These are phyloP conservation scores for Istiophorus platypterus DNA, from an alignment of 2,113 vertebrate species.

Conservation along the genomic window DNA sequence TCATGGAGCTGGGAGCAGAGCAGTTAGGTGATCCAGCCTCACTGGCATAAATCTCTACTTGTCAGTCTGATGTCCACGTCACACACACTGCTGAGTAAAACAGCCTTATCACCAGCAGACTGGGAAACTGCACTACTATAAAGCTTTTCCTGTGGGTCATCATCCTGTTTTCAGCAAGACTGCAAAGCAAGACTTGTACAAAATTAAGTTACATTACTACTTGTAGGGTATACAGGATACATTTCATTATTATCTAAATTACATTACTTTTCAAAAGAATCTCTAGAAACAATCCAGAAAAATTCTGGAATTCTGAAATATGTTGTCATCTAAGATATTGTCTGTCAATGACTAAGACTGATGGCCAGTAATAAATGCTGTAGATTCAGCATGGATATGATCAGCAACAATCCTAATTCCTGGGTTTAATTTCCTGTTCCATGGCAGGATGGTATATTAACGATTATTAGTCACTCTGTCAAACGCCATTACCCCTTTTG, in stretches of 20 bases:
- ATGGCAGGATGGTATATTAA: slow-evolving; percentile 31
- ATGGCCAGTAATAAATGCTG: slow-evolving; percentile 65
- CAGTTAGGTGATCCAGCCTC: neutral
- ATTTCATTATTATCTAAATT: slow-evolving; percentile 29
- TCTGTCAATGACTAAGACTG: slow-evolving; percentile 45
- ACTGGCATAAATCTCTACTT: neutral
- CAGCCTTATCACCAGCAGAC: neutral
- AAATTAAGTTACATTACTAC: too few species aligned
- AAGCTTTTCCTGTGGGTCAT: too few species aligned
- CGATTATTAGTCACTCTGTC: slow-evolving; percentile 17
- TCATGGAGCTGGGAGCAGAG: neutral
- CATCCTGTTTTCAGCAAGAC: neutral
- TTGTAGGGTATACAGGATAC: too few species aligned
- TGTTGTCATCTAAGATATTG: neutral
- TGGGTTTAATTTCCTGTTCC: slow-evolving; percentile 76
- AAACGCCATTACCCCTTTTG: neutral
- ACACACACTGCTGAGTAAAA: neutral
- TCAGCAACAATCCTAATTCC: slow-evolving; percentile 45
- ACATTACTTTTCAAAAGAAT: neutral
- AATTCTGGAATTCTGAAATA: neutral
- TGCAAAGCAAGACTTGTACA: neutral
- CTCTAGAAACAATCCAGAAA: neutral
- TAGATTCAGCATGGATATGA: slow-evolving; percentile 44
- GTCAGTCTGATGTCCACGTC: neutral
- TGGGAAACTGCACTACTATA: too few species aligned